A percentile compares a stretch with the other conserved stretches of the same genome.
Conservation (phyloP, 2,113 vertebrate genomes). For the Catharus fuscescens region DNA sequence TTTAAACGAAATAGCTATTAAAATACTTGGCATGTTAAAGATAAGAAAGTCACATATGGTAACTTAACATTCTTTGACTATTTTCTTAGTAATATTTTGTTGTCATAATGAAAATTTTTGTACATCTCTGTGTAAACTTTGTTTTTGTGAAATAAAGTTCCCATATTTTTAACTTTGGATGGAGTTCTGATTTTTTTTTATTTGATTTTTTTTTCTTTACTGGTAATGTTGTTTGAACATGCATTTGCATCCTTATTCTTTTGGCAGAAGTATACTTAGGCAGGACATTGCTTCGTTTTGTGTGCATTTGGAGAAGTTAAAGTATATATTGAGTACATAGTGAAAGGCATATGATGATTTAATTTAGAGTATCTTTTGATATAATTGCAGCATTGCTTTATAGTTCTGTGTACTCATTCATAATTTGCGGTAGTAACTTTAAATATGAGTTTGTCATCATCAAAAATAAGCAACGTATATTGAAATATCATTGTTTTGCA, state of each 20-base stretch:
- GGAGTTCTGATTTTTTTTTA: accelerated
- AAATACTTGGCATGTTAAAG: neutral
- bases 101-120: neutral
- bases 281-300: neutral
- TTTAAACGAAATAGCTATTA: neutral
- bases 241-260: neutral
- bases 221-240: neutral
- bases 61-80: neutral
- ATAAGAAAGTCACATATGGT: neutral
- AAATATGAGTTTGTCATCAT: neutral
- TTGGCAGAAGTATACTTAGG: neutral
- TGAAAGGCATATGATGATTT: neutral
- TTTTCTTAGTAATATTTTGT: neutral
- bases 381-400: neutral
- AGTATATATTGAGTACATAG: neutral
- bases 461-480: neutral
- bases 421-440: neutral
- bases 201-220: neutral
- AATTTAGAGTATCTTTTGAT: neutral
- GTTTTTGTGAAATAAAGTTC: neutral
- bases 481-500: neutral
- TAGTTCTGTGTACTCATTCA: neutral
- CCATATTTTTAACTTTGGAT: neutral
- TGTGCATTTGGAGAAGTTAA: neutral
- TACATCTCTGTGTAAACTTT: neutral